Base-by-base conservation (phyloP, 2,888 invertebrate genomes). In the Caenorhabditis zanzibari region DNA sequence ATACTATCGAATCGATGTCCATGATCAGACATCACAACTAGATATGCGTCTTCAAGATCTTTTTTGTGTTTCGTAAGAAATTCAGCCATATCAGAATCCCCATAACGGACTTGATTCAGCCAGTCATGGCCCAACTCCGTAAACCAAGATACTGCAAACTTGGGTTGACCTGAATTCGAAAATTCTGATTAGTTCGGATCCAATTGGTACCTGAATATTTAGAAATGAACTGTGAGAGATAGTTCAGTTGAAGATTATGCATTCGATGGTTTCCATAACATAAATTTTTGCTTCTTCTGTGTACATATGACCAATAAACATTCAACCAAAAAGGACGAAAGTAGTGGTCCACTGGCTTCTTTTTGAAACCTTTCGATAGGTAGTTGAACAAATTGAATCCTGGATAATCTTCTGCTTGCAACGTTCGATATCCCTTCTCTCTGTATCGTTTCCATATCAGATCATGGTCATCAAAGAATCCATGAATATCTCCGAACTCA, bases 101-200 rank as follows among this genome's bases (percentile, higher is more conserved):
- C 93, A 7, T 90, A 86, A 4, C 90, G 90, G 0, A 93, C 92
- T 80, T 93, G 91, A 85, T 93, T 93, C 41, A 93, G 87, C 85
- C 92, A 92, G 66, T 94, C 93, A 76, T 94, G 94, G 1, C 93
- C 92, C 2, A 94, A 87, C 81, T 93, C 93, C 1, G 90, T 90
- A 22, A 90, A 82, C 90, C 90, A 90, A 49, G 89, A 85, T 14
- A 90, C 59, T 5, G 88, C 90, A 52, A 90, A 90, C 22, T 82
- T 81, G 0, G 90, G 88, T 1, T 59, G 14, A 9, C 61, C 86
- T 86, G 44, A 61, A 85, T 44, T 0, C 38, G 49, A 32, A 32
- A 32, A 32, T 32, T 4, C 7, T 7, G 32, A 32, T 32, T 32
- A 28, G 7, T 28, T 19, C 3, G 22, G n/a, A 38, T 41, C 10